Conservation (phyloP, 2,888 invertebrate genomes). For the Noctua janthe region DNA sequence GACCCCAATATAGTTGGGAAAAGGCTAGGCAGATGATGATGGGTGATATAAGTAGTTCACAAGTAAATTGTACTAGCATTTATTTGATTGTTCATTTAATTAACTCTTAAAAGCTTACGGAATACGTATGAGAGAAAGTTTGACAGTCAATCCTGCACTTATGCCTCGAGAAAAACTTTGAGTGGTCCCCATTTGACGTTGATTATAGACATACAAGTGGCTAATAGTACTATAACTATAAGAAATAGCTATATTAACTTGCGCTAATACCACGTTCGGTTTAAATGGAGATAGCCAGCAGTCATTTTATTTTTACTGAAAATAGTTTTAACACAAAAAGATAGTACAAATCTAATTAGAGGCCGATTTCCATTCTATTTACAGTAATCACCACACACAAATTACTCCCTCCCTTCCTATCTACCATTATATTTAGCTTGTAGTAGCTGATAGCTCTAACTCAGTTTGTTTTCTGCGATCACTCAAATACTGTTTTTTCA, state of each 20-base stretch:
- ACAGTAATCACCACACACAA: not conserved
- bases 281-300: not conserved
- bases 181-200: constrained; percentile 29
- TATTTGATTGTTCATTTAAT: constrained; percentile 27
- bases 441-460: not conserved
- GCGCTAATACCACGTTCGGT: not conserved
- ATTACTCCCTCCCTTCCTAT: not conserved
- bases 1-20: no score
- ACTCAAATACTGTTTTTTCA: not conserved
- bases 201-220: constrained; percentile 34
- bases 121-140: constrained; percentile 39
- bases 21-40: no score
- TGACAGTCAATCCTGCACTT: constrained; percentile 25
- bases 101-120: constrained; percentile 31
- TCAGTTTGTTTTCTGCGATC: not conserved
- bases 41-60: constrained; percentile 16
- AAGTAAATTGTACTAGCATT: constrained; percentile 4
- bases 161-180: constrained; percentile 8
- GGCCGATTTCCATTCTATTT: no score
- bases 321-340: not conserved
- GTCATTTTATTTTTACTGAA: not conserved
- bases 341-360: not conserved
- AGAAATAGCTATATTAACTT: not conserved
- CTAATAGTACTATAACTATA: not conserved
- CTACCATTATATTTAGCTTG: not conserved